Percentiles rank a stretch among this genome's conserved stretches.
phyloP scores from a whole-genome alignment of 2,113 vertebrate genomes.

The Seriola quinqueradiata region DNA sequence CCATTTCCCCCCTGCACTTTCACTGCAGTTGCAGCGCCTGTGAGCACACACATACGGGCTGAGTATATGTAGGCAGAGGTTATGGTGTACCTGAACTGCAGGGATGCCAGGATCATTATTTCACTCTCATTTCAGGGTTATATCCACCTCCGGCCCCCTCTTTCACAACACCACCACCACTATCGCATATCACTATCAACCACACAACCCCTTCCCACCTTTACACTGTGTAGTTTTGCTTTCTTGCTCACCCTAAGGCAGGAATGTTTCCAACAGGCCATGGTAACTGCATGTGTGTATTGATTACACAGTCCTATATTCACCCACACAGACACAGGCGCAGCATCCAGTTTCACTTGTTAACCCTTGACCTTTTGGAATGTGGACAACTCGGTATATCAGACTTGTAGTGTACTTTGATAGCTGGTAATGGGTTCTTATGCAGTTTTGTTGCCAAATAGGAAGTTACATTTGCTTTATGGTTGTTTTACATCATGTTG shows the following conservation, averaged over 20 bases:
- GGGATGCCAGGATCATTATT: conserved; percentile 78
- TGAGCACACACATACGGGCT: conserved; percentile 60
- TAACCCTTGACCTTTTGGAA: conserved; percentile 72
- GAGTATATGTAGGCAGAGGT: conserved; percentile 68
- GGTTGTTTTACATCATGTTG: conserved; percentile 29
- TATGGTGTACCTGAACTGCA: conserved; percentile 73
- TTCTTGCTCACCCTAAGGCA: conserved; percentile 71
- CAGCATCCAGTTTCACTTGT: conserved; percentile 72
- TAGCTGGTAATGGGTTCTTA: background rate
- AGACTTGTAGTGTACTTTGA: conserved; percentile 21
- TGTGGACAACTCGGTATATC: conserved; percentile 47
- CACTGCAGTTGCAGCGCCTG: conserved; percentile 45
- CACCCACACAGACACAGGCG: conserved; percentile 75
- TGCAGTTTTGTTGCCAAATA: conserved; percentile 20
- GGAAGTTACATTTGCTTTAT: conserved; percentile 16
- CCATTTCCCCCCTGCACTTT: conserved; percentile 62
- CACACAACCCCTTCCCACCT: conserved; percentile 58
- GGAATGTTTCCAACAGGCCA: conserved; percentile 64
- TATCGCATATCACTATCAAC: conserved; percentile 64
- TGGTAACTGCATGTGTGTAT: conserved; percentile 64
- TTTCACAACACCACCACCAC: conserved; percentile 53
- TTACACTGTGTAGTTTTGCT: conserved; percentile 50
- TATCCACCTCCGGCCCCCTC: conserved; percentile 62
- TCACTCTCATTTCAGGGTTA: conserved; percentile 73
- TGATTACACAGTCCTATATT: conserved; percentile 69